Percentiles rank a stretch among this genome's conserved stretches.
phyloP scores from a whole-genome alignment of 2,113 vertebrate species.

The Mus spicilegus region DNA sequence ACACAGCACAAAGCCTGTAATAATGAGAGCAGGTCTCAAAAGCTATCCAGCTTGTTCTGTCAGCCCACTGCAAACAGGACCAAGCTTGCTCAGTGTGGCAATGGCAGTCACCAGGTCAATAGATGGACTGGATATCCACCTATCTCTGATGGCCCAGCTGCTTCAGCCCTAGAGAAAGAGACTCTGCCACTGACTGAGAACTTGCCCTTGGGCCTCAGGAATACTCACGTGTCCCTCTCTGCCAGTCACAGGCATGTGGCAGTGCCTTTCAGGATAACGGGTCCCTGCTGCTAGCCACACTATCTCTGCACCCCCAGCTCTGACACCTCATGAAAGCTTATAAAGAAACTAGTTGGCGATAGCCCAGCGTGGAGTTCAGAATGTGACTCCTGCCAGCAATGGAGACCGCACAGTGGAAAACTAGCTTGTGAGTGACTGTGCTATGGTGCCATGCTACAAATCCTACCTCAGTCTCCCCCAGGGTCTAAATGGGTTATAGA shows the following conservation, averaged over 20 bases:
- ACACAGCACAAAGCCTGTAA: background rate
- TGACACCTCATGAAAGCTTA: rapidly evolving
- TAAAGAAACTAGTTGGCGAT: background rate
- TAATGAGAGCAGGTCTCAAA: background rate
- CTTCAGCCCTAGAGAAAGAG: background rate
- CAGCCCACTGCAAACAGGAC: background rate
- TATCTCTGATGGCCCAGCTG: background rate
- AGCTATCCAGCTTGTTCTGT: background rate
- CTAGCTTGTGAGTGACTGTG: background rate
- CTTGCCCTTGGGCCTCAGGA: background rate
- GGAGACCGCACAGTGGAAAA: rapidly evolving
- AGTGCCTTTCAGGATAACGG: rapidly evolving
- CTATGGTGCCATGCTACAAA: background rate
- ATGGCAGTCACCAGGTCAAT: background rate
- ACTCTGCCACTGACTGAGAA: too few relatives aligned
- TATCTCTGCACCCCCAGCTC: rapidly evolving
- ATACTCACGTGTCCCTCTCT: rapidly evolving
- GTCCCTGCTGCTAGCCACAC: background rate
- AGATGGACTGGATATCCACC: background rate
- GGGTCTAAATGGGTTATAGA: background rate
- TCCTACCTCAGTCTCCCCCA: background rate
- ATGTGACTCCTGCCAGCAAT: background rate
- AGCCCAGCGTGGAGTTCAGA: background rate
- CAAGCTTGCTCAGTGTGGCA: too few relatives aligned
- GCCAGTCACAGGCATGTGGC: rapidly evolving